Evolutionary conservation across 2,888 invertebrate genomes (phyloP), one percentile per base, ranked within the genome.

Genomic region (Pollenia griseotomentosa): DNA sequence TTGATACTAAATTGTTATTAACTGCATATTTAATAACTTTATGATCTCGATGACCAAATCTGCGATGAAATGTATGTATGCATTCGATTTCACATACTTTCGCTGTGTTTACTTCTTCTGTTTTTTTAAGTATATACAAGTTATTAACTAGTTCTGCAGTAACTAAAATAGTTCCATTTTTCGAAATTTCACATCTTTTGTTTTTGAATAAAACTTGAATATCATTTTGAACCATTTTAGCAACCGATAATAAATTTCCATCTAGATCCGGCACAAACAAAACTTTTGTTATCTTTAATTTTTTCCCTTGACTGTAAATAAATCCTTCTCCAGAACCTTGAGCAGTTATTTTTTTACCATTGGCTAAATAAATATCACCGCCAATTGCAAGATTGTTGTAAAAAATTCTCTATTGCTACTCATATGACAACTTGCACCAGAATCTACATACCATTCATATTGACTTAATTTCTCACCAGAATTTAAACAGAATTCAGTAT

Each of bases 1-100:
- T 51, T 48, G 48, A 65, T 42, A 40, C n/a, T 14, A 61, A 16
- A 42, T 75, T 46, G 42, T 61, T 63, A 46, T 75, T 23, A 46
- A 75, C 44, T 16, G 59, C 61, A 61, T 42, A 70, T 48, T 57
- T 23, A 12, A n/a, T 57, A 61, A n/a, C 7, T 46, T 42, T 23
- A 11, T 46, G 44, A 9, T 75, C 61, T 61, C 46, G 46, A 44
- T 75, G 74, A 75, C 65, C 77, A 77, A 77, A 77, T 53, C 63
- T 19, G n/a, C 65, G 40, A 55, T 77, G 65, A 57, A 51, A 48
- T 40, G 46, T 68, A 23, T 68, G 48, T 19, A 78, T 46, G 19
- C 78, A 44, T 10, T 48, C 61, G 14, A 42, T 23, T 46, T 61
- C 61, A 63, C 16, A 42, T 63, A 42, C 33, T 14, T 42, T 40